Percentiles rank a stretch among this genome's conserved stretches.
Evolutionary conservation across 1,140 invertebrate species (phyloP).

Genomic region (Cotesia glomerata): DNA sequence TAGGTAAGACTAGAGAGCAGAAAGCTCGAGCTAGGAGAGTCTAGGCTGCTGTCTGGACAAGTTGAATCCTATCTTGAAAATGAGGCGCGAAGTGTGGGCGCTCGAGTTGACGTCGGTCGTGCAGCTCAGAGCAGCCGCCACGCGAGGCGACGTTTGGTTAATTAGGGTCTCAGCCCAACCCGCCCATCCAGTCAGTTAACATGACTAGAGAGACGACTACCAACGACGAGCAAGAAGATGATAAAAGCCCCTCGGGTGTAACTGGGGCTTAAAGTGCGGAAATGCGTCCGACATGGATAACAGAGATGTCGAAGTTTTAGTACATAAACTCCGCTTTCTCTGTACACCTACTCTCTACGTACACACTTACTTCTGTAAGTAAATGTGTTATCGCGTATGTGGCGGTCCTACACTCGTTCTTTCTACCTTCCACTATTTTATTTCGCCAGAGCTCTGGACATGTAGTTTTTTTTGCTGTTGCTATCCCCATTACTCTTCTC

Average conservation of each 20-base stretch:
- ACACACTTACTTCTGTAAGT: neutral
- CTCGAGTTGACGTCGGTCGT: slow-evolving; percentile 16
- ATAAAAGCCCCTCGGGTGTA: slow-evolving; percentile 18
- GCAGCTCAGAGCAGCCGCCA: slow-evolving; percentile 8
- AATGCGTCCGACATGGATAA: slow-evolving; percentile 21
- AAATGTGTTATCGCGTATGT: no score
- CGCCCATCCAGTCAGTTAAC: neutral
- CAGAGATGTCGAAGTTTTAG: slow-evolving; percentile 15
- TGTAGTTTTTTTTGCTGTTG: neutral
- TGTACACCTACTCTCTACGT: neutral
- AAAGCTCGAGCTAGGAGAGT: neutral
- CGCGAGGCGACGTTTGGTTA: slow-evolving; percentile 44
- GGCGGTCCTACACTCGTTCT: no score
- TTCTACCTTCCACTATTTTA: no score
- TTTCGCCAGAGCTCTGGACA: neutral
- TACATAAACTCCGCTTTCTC: neutral
- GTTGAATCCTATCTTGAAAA: slow-evolving; percentile 23
- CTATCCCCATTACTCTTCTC: neutral
- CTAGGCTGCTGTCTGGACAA: slow-evolving; percentile 17
- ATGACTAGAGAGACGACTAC: neutral
- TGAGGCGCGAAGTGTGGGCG: neutral
- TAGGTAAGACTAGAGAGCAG: neutral
- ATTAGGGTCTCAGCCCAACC: slow-evolving; percentile 39
- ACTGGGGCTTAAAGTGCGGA: slow-evolving; percentile 11
- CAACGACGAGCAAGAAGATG: neutral